These are phyloP conservation scores for Trachemys scripta DNA, from an alignment of 2,113 vertebrate species.

Conservation along the genomic window DNA sequence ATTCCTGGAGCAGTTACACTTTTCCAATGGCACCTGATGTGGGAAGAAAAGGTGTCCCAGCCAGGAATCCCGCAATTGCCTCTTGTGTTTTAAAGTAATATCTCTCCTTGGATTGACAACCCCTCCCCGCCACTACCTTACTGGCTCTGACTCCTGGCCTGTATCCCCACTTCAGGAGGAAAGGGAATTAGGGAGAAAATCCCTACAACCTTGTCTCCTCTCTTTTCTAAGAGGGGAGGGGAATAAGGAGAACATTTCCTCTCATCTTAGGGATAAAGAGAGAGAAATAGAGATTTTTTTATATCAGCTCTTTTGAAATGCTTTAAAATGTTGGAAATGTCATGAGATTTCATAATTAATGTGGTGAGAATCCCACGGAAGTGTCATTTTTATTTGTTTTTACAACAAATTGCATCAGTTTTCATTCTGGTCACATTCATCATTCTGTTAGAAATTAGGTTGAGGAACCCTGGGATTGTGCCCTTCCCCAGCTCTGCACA, in stretches of 20 bases:
- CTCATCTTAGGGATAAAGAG: background rate
- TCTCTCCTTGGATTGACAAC: background rate
- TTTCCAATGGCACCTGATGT: background rate
- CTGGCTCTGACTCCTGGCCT: background rate
- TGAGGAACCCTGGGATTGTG: background rate
- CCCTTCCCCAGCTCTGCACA: background rate
- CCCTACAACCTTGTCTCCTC: background rate
- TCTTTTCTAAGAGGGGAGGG: background rate
- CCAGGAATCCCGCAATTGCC: background rate
- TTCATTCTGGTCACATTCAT: background rate
- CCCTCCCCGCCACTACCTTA: too few species aligned
- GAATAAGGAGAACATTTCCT: background rate
- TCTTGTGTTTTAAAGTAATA: background rate
- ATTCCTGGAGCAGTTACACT: background rate
- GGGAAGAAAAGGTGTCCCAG: background rate
- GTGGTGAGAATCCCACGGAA: background rate
- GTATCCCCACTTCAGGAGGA: background rate
- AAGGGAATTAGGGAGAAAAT: background rate
- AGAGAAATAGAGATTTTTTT: background rate
- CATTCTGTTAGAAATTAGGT: background rate
- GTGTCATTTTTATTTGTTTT: background rate
- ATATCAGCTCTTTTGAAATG: background rate
- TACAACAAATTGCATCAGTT: background rate
- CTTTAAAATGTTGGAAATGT: background rate
- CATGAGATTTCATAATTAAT: background rate